Evolutionary conservation across 2,113 vertebrate genomes (phyloP).

Genomic region (Garra rufa): DNA sequence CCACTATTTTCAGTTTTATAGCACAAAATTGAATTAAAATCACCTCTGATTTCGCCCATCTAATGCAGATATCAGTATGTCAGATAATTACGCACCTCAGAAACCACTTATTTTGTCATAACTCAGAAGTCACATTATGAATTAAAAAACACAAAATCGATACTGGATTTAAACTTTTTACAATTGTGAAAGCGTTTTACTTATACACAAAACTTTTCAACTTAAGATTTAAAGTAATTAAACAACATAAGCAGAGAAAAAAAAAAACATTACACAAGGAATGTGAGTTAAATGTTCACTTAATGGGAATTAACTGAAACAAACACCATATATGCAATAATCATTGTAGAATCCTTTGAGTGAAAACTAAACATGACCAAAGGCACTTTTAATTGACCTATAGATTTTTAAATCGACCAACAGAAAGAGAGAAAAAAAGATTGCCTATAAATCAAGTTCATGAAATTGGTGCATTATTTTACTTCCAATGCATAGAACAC

Average conservation of each 20-base stretch:
- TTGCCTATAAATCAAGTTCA: not conserved
- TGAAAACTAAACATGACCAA: not conserved
- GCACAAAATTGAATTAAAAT: not conserved
- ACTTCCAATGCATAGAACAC: slow-evolving; percentile 21
- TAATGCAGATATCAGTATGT: not conserved
- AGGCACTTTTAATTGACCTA: slow-evolving; percentile 22
- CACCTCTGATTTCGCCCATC: not conserved
- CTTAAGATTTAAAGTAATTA: not conserved
- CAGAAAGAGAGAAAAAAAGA: not conserved
- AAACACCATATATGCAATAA: slow-evolving; percentile 10
- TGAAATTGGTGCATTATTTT: not conserved
- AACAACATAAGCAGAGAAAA: not conserved
- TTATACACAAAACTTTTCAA: not conserved
- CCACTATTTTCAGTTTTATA: not conserved
- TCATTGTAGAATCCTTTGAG: not conserved
- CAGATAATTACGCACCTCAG: not conserved
- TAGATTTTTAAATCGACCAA: not conserved
- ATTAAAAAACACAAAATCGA: not conserved
- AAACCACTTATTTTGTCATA: not conserved
- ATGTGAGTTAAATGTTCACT: slow-evolving; percentile 5
- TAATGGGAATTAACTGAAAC: not conserved
- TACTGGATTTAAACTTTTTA: not conserved
- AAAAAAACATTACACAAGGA: not conserved
- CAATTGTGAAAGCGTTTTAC: slow-evolving; percentile 11
- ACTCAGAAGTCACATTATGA: not conserved